Percentiles rank a stretch among this genome's conserved stretches.
Conservation (phyloP, 2,113 vertebrate genomes). For the Platichthys stellatus region DNA sequence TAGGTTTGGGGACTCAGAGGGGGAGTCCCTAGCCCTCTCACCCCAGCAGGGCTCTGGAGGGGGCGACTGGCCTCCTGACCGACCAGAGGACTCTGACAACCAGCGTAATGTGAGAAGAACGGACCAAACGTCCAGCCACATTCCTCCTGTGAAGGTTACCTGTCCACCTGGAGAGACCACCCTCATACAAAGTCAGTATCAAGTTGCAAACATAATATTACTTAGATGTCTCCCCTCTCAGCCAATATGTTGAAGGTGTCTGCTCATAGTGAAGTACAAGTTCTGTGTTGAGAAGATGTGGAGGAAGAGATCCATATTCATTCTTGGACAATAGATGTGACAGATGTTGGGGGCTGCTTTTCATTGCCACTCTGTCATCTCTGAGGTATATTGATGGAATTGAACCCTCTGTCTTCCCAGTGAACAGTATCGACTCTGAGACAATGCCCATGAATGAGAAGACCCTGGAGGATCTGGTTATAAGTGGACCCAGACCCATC, state of each 20-base stretch:
- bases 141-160: constrained; percentile 88
- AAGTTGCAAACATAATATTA: background rate
- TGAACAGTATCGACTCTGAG: constrained; percentile 90
- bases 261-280: too few relatives aligned
- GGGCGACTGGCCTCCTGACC: constrained; percentile 83
- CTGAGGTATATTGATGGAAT: background rate
- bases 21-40: constrained; percentile 65
- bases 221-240: too few relatives aligned
- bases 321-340: background rate
- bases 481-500: constrained; percentile 87
- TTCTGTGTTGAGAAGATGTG: too few relatives aligned
- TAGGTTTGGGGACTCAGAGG: constrained; percentile 83
- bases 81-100: constrained; percentile 91
- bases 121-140: constrained; percentile 79
- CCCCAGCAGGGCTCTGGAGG: constrained; percentile 82
- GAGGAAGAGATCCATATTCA: too few relatives aligned
- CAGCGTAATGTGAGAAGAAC: constrained; percentile 89
- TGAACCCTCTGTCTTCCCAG: constrained; percentile 69
- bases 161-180: constrained; percentile 87
- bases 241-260: too few relatives aligned
- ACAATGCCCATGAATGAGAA: constrained; percentile 87
- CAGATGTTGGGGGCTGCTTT: background rate
- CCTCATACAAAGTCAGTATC: constrained; percentile 87
- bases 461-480: constrained; percentile 81
- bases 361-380: background rate